These are phyloP conservation scores for Plecotus auritus DNA, from an alignment of 2,113 vertebrate genomes.

Conservation along the genomic window DNA sequence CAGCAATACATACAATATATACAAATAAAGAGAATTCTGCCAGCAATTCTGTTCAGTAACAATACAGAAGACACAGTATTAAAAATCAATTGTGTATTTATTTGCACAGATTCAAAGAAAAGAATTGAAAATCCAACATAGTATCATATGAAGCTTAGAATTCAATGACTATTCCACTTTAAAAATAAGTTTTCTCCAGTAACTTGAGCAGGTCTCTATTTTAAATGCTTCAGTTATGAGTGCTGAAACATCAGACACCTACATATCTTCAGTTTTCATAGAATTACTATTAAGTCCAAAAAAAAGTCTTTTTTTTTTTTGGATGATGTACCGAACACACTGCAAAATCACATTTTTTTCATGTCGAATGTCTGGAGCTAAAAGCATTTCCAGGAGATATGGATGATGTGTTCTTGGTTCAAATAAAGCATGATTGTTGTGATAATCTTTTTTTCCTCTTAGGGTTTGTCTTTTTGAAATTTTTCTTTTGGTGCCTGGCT, in stretches of 20 bases:
- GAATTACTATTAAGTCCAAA: conserved; percentile 74
- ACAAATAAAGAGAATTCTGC: conserved; percentile 11
- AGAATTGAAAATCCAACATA: conserved; percentile 29
- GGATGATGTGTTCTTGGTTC: no score
- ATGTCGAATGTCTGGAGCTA: no score
- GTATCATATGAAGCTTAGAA: neutral
- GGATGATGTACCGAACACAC: conserved; percentile 90
- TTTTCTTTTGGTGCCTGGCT: no score
- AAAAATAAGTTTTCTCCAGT: neutral
- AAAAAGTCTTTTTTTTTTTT: conserved; percentile 88
- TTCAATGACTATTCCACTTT: neutral
- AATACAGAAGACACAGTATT: conserved; percentile 4
- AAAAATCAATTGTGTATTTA: conserved; percentile 54
- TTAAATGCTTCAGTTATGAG: neutral
- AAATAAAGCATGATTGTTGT: no score
- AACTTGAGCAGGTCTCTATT: neutral
- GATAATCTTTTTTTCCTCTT: no score
- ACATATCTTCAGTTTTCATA: conserved; percentile 49
- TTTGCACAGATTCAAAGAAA: conserved; percentile 51
- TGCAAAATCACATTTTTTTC: no score
- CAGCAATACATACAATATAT: neutral
- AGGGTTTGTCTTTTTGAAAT: no score
- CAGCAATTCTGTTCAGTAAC: neutral
- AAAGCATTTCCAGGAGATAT: no score
- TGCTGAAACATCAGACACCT: neutral